These are phyloP conservation scores for Eublepharis macularius DNA, from an alignment of 2,113 vertebrate genomes.

Conservation along the genomic window DNA sequence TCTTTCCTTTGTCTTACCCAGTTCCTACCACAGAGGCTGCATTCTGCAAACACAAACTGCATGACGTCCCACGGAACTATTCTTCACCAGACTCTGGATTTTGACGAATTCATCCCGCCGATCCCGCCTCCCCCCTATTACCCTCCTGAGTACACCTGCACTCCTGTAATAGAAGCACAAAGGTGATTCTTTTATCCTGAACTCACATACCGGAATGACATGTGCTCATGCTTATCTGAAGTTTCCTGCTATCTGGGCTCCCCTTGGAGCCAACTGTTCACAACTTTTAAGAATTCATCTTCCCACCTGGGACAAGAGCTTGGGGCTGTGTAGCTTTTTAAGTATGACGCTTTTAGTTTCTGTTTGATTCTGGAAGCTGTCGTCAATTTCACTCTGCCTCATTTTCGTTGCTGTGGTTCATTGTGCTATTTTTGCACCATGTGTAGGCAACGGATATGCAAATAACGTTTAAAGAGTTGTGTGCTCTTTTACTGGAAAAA, in stretches of 20 bases:
- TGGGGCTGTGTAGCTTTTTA: not conserved
- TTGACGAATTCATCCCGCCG: conserved; percentile 95
- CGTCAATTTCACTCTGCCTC: too few species aligned
- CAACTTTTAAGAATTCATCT: not conserved
- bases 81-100: conserved; percentile 93
- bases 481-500: too few species aligned
- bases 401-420: not conserved
- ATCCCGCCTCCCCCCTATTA: conserved; percentile 97
- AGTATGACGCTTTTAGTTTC: not conserved
- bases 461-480: not conserved
- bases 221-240: too few species aligned
- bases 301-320: too few species aligned
- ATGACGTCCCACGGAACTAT: conserved; percentile 90
- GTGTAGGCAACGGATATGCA: not conserved
- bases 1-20: conserved; percentile 66
- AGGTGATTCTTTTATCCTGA: conserved; percentile 72
- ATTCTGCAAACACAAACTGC: conserved; percentile 85
- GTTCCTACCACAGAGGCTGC: conserved; percentile 92
- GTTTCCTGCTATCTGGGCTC: not conserved
- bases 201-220: accelerated
- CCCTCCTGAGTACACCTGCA: conserved; percentile 95
- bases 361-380: too few species aligned
- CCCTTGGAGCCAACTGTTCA: not conserved
- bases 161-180: conserved; percentile 85
- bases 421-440: not conserved